Evolutionary conservation across 2,113 vertebrate genomes (phyloP), one percentile per base, ranked within the genome.

Genomic region (Crotalus helleri): DNA sequence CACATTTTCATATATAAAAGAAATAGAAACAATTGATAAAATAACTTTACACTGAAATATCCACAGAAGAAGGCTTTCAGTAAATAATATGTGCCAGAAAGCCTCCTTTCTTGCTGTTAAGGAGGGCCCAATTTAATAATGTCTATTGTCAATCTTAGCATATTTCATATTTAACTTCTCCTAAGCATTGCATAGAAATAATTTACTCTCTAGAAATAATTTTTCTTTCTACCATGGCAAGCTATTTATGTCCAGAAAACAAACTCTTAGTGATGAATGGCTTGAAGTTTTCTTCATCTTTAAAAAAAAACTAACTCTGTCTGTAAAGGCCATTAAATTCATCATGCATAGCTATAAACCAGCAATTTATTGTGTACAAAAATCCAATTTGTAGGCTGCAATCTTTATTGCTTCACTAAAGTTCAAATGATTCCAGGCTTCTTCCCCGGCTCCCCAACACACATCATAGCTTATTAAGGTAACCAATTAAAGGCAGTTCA

Each of bases 11-110:
- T 46, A 95, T 74, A 95, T n/a, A 61, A 94, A 95, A 0, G 0
- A 91, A 29, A 94, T 9, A 95, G 92, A 96, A 95, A 23, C 44
- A 93, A 2, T 81, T 95, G n/a, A 46, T 1, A 23, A 93, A 95
- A 94, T 55, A 94, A 86, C 93, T 92, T 92, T 85, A 95, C 91
- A 90, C 87, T 95, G 93, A 91, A 53, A 93, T 57, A 95, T 54
- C 13, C 39, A 91, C 57, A 88, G 59, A 92, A 94, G 2, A 91
- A 10, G 19, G 59, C 85, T 53, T 92, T n/a, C 61, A 51, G 8
- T 64, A 46, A 92, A 89, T 74, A 92, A 87, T 92, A 33, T 88
- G 6, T 86, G 49, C 3, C 94, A 26, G 59, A 93, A 95, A 74
- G 55, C 9, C 93, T 6, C 51, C 39, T 39, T 2, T 39, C 51